Percentiles rank a stretch among this genome's conserved stretches.
Evolutionary conservation across 2,113 vertebrate genomes (phyloP).

Genomic region (Amazona guildingii): DNA sequence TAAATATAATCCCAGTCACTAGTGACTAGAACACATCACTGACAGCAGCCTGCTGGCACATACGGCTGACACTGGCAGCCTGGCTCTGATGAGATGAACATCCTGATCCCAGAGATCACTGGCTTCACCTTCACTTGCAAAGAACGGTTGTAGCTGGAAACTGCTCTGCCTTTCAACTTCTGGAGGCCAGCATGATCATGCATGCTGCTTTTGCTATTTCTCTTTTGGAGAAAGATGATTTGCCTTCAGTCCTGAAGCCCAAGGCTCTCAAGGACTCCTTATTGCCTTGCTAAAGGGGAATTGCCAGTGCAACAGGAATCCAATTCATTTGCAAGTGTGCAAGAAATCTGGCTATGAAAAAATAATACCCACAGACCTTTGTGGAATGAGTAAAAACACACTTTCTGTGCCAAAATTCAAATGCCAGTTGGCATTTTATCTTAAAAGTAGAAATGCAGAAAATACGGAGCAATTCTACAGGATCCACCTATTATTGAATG

Average conservation of each 20-base stretch:
- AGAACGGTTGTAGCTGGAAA: neutral
- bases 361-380: neutral
- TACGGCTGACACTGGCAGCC: neutral
- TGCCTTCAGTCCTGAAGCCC: neutral
- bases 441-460: neutral
- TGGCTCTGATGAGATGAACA: neutral
- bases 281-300: neutral
- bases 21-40: neutral
- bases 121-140: neutral
- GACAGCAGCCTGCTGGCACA: neutral
- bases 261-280: neutral
- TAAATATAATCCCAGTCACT: neutral
- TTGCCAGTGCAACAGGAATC: neutral
- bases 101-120: neutral
- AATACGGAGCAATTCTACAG: neutral
- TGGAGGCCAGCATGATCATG: neutral
- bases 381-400: neutral
- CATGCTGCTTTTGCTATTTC: neutral
- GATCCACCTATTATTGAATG: neutral
- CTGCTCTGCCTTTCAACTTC: neutral
- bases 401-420: neutral
- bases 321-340: neutral
- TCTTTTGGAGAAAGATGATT: neutral
- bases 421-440: neutral
- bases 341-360: neutral